Conservation (phyloP, 2,888 invertebrate species). For the Leptura quadrifasciata region DNA sequence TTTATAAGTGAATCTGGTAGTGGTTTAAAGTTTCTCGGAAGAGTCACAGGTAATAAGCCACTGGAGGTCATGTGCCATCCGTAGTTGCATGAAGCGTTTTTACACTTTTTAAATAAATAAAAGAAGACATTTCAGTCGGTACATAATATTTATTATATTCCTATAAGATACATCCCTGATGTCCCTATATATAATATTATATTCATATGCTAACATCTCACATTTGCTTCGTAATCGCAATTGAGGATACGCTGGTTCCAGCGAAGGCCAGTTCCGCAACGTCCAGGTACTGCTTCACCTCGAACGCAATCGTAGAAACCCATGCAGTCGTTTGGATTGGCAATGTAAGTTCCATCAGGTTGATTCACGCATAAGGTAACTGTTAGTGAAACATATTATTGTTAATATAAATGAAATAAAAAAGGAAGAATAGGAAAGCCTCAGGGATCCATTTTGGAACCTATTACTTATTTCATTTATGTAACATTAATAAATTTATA, state of each 20-base stretch:
- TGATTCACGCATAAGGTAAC: background rate
- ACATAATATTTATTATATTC: no score
- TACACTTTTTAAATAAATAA: no score
- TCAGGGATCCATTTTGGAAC: background rate
- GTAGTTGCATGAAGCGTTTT: no score
- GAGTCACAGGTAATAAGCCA: no score
- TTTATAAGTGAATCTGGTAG: no score
- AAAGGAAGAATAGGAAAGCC: no score
- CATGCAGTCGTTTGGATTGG: slow-evolving; percentile 25
- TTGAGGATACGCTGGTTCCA: slow-evolving; percentile 20
- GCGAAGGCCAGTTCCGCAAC: background rate
- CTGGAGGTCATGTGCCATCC: no score
- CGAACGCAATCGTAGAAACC: slow-evolving; percentile 7
- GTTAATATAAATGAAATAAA: background rate
- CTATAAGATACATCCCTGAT: no score
- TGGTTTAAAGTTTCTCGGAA: no score
- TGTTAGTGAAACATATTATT: background rate
- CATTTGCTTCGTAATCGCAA: slow-evolving; percentile 8
- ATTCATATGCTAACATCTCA: slow-evolving; percentile 2
- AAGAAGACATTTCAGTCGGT: no score
- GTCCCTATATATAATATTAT: background rate
- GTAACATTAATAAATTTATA: no score
- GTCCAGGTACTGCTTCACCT: background rate
- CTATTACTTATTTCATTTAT: no score
- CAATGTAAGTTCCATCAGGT: slow-evolving; percentile 22